A percentile compares a stretch with the other conserved stretches of the same genome.
Conservation (phyloP, 2,797 vertebrate genomes). For the Tenualosa ilisha region DNA sequence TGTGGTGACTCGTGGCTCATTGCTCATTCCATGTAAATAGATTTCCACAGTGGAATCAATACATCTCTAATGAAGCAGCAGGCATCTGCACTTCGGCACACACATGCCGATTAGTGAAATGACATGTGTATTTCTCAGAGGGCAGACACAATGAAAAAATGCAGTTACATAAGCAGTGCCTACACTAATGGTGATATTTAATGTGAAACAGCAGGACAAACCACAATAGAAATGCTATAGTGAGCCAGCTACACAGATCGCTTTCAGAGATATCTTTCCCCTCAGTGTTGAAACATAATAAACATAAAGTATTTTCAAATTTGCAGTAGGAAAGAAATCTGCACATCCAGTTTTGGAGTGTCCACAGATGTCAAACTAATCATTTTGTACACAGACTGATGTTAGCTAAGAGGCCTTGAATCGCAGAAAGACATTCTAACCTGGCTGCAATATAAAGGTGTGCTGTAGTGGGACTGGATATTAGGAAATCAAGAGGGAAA, state of each 20-base stretch:
- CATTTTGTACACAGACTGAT: neutral
- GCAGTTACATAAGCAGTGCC: neutral
- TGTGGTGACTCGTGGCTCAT: conserved; percentile 23
- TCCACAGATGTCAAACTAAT: too few species aligned
- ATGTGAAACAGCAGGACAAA: neutral
- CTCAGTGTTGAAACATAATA: too few species aligned
- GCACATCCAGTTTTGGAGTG: neutral
- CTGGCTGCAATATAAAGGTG: neutral
- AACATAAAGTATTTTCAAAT: neutral
- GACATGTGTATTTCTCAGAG: conserved; percentile 10
- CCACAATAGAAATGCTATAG: neutral
- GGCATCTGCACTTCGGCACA: neutral
- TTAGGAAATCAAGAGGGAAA: neutral
- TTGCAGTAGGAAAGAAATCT: neutral
- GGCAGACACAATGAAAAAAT: neutral
- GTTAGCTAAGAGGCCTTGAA: neutral
- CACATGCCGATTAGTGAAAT: neutral
- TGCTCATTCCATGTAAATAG: conserved; percentile 46
- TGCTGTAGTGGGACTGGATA: neutral
- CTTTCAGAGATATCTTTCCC: too few species aligned
- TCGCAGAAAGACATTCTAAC: neutral
- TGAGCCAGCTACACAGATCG: neutral
- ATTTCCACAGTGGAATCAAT: conserved; percentile 47
- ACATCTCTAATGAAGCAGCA: conserved; percentile 32
- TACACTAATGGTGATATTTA: conserved; percentile 2